These are phyloP conservation scores for Eretmochelys imbricata DNA, from an alignment of 2,113 vertebrate species.

Conservation along the genomic window DNA sequence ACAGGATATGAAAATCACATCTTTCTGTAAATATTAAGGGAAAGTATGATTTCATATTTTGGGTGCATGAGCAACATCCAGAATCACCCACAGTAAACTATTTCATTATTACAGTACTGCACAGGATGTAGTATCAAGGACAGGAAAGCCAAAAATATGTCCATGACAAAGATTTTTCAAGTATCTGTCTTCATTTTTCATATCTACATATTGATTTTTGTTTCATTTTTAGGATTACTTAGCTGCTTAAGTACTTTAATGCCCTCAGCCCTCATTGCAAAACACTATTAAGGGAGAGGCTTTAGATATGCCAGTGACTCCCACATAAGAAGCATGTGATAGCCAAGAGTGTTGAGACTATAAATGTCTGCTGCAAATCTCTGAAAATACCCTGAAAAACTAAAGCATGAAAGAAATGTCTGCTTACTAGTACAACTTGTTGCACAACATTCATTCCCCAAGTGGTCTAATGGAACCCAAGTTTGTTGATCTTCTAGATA, in stretches of 20 bases:
- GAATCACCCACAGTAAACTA: not conserved
- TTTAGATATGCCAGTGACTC: not conserved
- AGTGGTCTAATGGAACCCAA: slow-evolving; percentile 35
- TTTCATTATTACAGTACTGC: slow-evolving; percentile 2
- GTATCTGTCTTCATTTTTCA: not conserved
- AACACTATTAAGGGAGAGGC: slow-evolving; percentile 1
- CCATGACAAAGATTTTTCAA: not conserved
- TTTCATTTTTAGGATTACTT: slow-evolving; percentile 3
- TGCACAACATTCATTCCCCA: slow-evolving; percentile 56
- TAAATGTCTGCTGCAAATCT: slow-evolving; percentile 36
- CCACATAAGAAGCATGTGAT: not conserved
- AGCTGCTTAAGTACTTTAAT: not conserved
- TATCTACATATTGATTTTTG: not conserved
- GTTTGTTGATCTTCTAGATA: slow-evolving; percentile 41
- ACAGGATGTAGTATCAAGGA: not conserved
- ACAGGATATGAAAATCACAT: not conserved
- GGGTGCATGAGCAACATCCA: not conserved
- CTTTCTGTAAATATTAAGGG: not conserved
- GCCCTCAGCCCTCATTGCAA: not conserved
- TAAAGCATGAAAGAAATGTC: slow-evolving; percentile 59
- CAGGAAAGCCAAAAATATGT: not conserved
- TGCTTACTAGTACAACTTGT: slow-evolving; percentile 61
- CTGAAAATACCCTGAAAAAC: slow-evolving; percentile 62
- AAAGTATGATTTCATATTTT: slow-evolving; percentile 26
- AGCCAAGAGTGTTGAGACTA: slow-evolving; percentile 31